Base-by-base conservation (phyloP, 2,797 vertebrate genomes). In the Monodelphis domestica region DNA sequence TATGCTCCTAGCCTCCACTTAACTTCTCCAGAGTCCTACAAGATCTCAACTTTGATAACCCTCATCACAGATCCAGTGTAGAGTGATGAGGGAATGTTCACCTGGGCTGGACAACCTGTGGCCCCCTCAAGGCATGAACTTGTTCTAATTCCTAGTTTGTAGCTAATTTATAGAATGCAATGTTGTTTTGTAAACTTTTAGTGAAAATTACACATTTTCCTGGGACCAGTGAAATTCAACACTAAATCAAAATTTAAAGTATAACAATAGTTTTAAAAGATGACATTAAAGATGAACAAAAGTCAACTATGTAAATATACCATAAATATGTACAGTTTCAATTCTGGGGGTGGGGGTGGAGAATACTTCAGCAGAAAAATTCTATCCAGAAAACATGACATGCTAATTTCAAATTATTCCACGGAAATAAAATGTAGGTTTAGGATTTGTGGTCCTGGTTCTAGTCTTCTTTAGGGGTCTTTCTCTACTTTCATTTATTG, bases 361-460 rank as follows among this genome's bases (percentile, higher is more conserved):
- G 70, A 17, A 91, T 26, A 24, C 63, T 88, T 53, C 52, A 88
- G 54, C 89, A 57, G 88, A 90, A 95, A 45, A 84, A 88, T 50
- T 90, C 78, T 53, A 92, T 87, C 17, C 33, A 52, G 63, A 95
- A 90, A n/a, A 89, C 38, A 95, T 1, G 53, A 88, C 38, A 51
- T 70, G 89, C 55, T 94, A 30, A 92, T 91, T 95, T 91, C 12
- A 90, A 95, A 91, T 54, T n/a, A 92, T 94, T 29, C 50, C 92
- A 94, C 87, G 87, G 78, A 94, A 96, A 90, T 87, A 84, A 52
- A 94, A 91, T 84, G 24, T 26, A 53, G 29, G 55, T 57, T 52
- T 30, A 87, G n/a, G 45, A 92, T 95, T 94, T 88, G 53, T 70
- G 90, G 88, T 26, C 17, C 78, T 1, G 12, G 45, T 15, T 84